Evolutionary conservation across 2,797 vertebrate species (phyloP).

Genomic region (Gambelia wislizenii): DNA sequence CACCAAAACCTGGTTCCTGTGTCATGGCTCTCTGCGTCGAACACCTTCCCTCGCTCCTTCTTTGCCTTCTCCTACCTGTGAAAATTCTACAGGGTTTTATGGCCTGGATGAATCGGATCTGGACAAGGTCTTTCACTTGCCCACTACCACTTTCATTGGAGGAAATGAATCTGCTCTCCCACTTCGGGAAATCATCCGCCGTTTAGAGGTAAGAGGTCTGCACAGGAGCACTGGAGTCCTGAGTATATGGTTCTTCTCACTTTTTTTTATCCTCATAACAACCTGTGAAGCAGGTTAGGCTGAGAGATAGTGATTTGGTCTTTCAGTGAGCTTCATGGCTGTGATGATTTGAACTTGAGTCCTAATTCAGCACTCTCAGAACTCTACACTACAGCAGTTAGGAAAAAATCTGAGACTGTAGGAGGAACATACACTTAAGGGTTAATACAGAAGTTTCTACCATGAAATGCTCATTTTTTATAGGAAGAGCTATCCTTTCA

Average conservation of each 20-base stretch:
- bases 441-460: not conserved
- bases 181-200: slow-evolving; percentile 91
- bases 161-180: slow-evolving; percentile 87
- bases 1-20: slow-evolving; percentile 34
- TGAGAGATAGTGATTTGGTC: not conserved
- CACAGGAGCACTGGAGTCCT: not conserved
- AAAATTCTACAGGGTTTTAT: slow-evolving; percentile 84
- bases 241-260: not conserved
- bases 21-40: slow-evolving; percentile 38
- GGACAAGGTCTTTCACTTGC: slow-evolving; percentile 93
- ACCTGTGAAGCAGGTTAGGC: not conserved
- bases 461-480: not conserved
- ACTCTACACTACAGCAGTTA: not conserved
- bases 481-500: not conserved
- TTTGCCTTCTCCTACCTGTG: slow-evolving; percentile 53
- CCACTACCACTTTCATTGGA: slow-evolving; percentile 94
- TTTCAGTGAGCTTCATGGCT: not conserved
- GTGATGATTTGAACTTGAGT: not conserved
- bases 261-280: not conserved
- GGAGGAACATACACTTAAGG: not conserved
- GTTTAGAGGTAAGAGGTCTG: slow-evolving; percentile 87
- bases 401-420: not conserved
- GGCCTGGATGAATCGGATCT: slow-evolving; percentile 90
- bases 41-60: slow-evolving; percentile 39
- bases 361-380: not conserved